A percentile compares a stretch with the other conserved stretches of the same genome.
phyloP scores from a whole-genome alignment of 2,888 invertebrate genomes.

The Andrena fulva region DNA sequence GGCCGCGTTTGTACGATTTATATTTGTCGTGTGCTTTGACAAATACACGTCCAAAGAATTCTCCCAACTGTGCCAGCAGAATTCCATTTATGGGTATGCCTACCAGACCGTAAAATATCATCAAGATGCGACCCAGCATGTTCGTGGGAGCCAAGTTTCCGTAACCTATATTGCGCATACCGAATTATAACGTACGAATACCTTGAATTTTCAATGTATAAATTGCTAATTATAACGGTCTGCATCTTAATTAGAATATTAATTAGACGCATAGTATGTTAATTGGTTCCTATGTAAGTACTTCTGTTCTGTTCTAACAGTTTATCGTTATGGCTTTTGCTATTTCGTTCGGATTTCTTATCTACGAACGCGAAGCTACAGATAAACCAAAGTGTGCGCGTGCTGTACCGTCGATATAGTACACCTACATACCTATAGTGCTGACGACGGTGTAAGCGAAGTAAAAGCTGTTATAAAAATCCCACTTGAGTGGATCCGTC shows the following conservation, averaged over 20 bases:
- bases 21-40: conserved; percentile 92
- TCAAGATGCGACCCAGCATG: conserved; percentile 91
- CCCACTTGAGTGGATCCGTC: conserved; percentile 90
- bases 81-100: conserved; percentile 94
- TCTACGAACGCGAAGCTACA: neutral
- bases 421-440: conserved; percentile 90
- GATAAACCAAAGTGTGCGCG: neutral
- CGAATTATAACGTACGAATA: neutral
- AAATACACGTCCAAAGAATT: conserved; percentile 91
- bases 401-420: neutral
- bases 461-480: conserved; percentile 96
- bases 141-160: conserved; percentile 95
- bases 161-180: conserved; percentile 88
- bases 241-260: too few relatives aligned
- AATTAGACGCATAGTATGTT: too few relatives aligned
- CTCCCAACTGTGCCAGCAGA: conserved; percentile 88
- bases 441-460: conserved; percentile 96
- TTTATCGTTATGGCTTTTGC: too few relatives aligned
- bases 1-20: conserved; percentile 89
- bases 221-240: too few relatives aligned
- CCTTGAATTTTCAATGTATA: neutral
- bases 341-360: neutral
- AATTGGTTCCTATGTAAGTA: too few relatives aligned
- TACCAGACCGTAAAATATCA: conserved; percentile 94
- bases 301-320: too few relatives aligned